A percentile compares a stretch with the other conserved stretches of the same genome.
phyloP scores from a whole-genome alignment of 2,888 invertebrate species.

The Drosophila buzzatii region DNA sequence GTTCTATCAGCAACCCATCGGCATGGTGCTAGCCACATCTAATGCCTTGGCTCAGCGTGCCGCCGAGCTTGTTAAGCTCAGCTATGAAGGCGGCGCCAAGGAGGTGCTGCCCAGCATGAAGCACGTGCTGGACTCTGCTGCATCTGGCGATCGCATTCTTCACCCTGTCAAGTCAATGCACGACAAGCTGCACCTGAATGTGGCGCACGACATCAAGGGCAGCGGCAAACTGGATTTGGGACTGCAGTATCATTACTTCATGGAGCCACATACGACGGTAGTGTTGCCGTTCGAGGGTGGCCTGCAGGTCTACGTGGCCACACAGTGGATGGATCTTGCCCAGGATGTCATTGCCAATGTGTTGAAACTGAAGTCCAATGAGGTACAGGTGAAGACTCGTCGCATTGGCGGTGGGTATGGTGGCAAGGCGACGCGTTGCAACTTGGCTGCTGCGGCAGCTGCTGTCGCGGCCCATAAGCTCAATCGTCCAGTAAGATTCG shows the following conservation, averaged over 20 bases:
- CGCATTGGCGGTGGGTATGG: constrained; percentile 94
- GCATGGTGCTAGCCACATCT: constrained; percentile 89
- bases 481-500: constrained; percentile 89
- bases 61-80: constrained; percentile 86
- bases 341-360: constrained; percentile 87
- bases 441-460: constrained; percentile 88
- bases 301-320: constrained; percentile 88
- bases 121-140: constrained; percentile 85
- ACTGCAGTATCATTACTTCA: constrained; percentile 90
- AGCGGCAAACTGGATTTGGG: constrained; percentile 87
- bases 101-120: constrained; percentile 81
- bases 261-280: constrained; percentile 91
- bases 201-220: constrained; percentile 54
- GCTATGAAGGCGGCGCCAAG: constrained; percentile 84
- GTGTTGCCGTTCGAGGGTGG: constrained; percentile 90
- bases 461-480: constrained; percentile 88
- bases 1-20: constrained; percentile 91
- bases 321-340: constrained; percentile 88
- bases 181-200: constrained; percentile 49
- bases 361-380: constrained; percentile 87
- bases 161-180: constrained; percentile 73
- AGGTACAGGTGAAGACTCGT: constrained; percentile 90
- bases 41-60: constrained; percentile 87
- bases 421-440: constrained; percentile 89
- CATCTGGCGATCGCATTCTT: constrained; percentile 64